phyloP scores from a whole-genome alignment of 2,888 invertebrate species.

The Norana najaformis region DNA sequence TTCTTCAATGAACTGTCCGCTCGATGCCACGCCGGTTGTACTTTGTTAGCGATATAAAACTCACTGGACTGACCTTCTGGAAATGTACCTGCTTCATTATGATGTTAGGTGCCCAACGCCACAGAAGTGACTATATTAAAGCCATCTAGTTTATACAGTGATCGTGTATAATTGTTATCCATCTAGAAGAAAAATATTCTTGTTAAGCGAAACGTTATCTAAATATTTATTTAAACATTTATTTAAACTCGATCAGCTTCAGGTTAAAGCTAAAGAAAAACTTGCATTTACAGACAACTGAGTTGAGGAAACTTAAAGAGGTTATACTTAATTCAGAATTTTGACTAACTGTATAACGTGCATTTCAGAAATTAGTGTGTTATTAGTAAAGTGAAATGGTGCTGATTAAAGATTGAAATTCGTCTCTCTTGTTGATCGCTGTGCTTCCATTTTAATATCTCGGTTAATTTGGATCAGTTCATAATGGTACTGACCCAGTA shows the following conservation, averaged over 20 bases:
- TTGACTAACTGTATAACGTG: not conserved
- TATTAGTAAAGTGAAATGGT: not conserved
- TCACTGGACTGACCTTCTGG: not conserved
- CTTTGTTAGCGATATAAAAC: not conserved
- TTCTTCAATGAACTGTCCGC: constrained; percentile 57
- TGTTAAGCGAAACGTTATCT: not conserved
- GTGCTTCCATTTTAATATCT: not conserved
- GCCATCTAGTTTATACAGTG: not conserved
- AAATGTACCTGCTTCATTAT: no score
- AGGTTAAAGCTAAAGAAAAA: not conserved
- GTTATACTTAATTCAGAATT: not conserved
- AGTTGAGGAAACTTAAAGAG: not conserved
- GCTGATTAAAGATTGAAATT: not conserved
- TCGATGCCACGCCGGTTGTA: constrained; percentile 49
- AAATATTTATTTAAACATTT: not conserved
- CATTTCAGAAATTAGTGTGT: not conserved
- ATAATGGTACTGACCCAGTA: not conserved
- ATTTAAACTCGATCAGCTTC: not conserved
- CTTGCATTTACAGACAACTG: not conserved
- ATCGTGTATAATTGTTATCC: no score
- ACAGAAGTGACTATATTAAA: not conserved
- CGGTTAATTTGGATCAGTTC: not conserved
- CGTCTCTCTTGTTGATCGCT: not conserved
- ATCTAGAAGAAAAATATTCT: not conserved
- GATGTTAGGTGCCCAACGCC: not conserved